These are phyloP conservation scores for Xanthia icteritia DNA, from an alignment of 2,888 invertebrate genomes.

Conservation along the genomic window DNA sequence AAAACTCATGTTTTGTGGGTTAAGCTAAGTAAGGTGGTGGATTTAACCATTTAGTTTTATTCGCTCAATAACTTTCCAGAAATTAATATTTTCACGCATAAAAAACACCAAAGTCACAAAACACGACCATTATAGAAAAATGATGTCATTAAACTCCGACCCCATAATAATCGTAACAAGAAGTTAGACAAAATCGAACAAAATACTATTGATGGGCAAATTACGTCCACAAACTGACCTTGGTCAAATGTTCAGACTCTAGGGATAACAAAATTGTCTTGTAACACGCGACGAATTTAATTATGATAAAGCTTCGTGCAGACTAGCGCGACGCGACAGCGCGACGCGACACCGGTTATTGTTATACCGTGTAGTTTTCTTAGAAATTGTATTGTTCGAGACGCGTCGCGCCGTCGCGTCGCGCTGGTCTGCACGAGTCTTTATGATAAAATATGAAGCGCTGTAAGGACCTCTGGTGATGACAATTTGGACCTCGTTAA, in stretches of 20 bases:
- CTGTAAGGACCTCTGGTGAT: conserved; percentile 39
- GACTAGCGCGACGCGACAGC: too few species aligned
- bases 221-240: conserved; percentile 48
- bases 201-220: conserved; percentile 34
- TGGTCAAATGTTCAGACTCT: conserved; percentile 42
- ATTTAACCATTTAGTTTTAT: too few species aligned
- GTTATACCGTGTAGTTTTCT: too few species aligned
- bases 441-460: conserved; percentile 51
- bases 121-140: conserved; percentile 17
- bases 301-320: too few species aligned
- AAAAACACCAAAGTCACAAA: conserved; percentile 19
- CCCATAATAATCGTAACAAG: conserved; percentile 10
- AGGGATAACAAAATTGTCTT: conserved; percentile 56
- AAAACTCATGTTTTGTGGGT: too few species aligned
- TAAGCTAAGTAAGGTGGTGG: too few species aligned
- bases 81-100: not conserved
- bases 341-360: too few species aligned
- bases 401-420: too few species aligned
- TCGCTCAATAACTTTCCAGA: not conserved
- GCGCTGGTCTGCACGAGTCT: too few species aligned
- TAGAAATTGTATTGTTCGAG: too few species aligned
- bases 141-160: conserved; percentile 28
- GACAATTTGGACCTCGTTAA: conserved; percentile 44
- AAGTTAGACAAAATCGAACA: conserved; percentile 45
- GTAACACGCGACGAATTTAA: conserved; percentile 59